Percentiles rank a stretch among this genome's conserved stretches.
Conservation (phyloP, 2,113 vertebrate genomes). For the Rhombomys opimus region DNA sequence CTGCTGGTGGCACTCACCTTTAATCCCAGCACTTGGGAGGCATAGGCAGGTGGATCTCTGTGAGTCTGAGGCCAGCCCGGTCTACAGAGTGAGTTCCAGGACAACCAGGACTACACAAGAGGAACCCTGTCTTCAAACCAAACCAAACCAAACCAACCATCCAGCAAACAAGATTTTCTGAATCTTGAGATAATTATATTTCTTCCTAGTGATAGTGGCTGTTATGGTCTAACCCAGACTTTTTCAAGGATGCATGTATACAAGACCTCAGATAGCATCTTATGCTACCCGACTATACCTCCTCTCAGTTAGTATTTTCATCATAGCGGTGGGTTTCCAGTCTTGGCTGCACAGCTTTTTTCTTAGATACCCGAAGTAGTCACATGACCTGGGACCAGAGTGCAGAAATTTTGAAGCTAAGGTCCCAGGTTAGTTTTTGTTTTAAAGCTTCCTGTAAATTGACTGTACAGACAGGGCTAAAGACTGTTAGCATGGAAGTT, state of each 20-base stretch:
- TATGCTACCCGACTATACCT: rapidly evolving
- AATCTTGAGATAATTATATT: neutral
- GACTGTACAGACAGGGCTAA: neutral
- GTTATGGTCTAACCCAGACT: neutral
- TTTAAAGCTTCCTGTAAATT: neutral
- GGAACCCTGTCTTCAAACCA: neutral
- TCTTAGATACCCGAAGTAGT: neutral
- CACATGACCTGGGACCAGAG: neutral
- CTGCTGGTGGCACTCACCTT: neutral
- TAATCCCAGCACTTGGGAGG: neutral
- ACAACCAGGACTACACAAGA: neutral
- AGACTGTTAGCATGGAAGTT: neutral
- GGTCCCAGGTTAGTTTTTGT: neutral
- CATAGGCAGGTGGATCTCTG: neutral
- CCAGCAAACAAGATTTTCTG: neutral
- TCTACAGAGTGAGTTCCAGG: neutral
- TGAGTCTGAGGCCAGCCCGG: neutral
- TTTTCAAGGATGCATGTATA: neutral
- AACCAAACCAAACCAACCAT: neutral
- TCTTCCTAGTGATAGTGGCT: neutral
- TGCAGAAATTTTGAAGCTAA: neutral
- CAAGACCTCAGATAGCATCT: neutral
- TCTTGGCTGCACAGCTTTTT: neutral
- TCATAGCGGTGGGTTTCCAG: neutral
- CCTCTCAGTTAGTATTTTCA: neutral